These are phyloP conservation scores for Ciona savignyi DNA, from an alignment of 23 tunicate genomes.

Conservation along the genomic window DNA sequence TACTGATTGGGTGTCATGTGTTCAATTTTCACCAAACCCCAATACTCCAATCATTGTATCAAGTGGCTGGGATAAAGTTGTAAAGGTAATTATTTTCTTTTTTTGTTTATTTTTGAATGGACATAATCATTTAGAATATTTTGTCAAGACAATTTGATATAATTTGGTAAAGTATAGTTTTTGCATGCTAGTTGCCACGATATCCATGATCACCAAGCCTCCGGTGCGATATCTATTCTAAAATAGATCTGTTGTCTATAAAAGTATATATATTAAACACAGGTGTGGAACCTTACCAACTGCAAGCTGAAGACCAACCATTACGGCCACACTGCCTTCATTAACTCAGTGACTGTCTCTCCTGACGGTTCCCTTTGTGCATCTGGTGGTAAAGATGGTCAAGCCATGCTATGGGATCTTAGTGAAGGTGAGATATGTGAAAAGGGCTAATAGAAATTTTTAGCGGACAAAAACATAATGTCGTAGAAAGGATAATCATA, in stretches of 20 bases:
- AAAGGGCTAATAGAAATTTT: too few species aligned
- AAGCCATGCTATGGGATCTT: constrained; percentile 98
- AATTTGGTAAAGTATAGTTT: not conserved
- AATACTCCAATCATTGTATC: constrained; percentile 98
- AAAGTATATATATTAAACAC: too few species aligned
- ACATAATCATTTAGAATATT: not conserved
- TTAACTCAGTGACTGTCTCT: constrained; percentile 94
- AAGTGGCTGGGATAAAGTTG: constrained; percentile 97
- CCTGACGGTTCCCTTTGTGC: constrained; percentile 99
- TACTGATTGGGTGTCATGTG: constrained; percentile 98
- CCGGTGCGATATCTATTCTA: too few species aligned
- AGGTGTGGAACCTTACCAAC: constrained; percentile 98
- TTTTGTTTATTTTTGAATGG: too few species aligned
- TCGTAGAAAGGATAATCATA: too few species aligned
- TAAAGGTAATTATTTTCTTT: constrained; percentile 42
- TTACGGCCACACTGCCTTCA: constrained; percentile 93
- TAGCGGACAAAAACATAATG: too few species aligned
- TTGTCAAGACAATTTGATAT: too few species aligned
- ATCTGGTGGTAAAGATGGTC: constrained; percentile 99
- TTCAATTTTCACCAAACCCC: constrained; percentile 95
- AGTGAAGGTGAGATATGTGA: constrained; percentile 78
- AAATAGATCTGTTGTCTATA: too few species aligned
- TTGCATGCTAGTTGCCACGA: not conserved
- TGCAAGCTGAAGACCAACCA: constrained; percentile 98
- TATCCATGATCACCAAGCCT: too few species aligned